phyloP scores from a whole-genome alignment of 2,113 vertebrate species.

The Procavia capensis region DNA sequence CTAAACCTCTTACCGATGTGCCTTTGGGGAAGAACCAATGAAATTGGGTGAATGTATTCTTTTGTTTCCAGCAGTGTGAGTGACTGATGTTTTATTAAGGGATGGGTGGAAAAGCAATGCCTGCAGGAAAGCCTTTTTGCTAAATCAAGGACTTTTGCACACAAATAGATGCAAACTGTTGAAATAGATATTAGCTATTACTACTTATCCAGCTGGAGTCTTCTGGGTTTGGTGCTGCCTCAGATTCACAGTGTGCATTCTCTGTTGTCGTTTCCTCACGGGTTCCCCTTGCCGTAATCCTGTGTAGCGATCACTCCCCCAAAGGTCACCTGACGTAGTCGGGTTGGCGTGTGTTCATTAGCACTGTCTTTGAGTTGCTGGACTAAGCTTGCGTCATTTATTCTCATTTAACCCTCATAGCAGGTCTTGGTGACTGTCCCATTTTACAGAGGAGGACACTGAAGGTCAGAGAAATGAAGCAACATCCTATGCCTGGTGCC shows the following conservation, averaged over 20 bases:
- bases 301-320: not conserved
- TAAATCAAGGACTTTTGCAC: not conserved
- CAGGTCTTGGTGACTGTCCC: not conserved
- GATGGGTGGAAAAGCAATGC: constrained; percentile 27
- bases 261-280: not conserved
- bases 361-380: not conserved
- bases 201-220: not conserved
- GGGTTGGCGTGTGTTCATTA: not conserved
- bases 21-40: not conserved
- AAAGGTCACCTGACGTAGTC: not conserved
- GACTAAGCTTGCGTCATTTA: not conserved
- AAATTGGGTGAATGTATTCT: not conserved
- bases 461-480: not conserved
- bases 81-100: constrained; percentile 39
- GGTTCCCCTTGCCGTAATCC: not conserved
- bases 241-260: not conserved
- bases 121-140: constrained; percentile 56
- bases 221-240: not conserved
- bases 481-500: fast-evolving
- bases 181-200: constrained; percentile 29
- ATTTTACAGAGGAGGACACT: not conserved
- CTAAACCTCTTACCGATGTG: not conserved
- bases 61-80: not conserved
- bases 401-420: not conserved
- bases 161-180: constrained; percentile 32